Base-by-base conservation (phyloP, 2,888 invertebrate species). In the Melieria crassipennis region DNA sequence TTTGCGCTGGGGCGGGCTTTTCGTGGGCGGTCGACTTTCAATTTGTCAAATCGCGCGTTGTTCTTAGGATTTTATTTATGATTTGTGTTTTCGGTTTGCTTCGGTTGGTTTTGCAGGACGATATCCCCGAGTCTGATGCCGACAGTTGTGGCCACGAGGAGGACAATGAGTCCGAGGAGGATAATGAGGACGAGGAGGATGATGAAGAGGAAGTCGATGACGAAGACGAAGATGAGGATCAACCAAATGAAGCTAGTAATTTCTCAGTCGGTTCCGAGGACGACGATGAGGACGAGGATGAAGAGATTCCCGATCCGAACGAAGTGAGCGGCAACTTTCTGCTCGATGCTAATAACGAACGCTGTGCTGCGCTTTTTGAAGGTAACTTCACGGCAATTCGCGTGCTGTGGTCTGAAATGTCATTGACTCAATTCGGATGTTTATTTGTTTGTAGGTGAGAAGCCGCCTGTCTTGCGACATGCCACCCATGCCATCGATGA, bases 401-500 rank as follows among this genome's bases (percentile, higher is more conserved):
- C 16, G 57, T 66, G 56, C 13, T 52, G 7, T 63, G 62, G 16
- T 56, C 47, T 42, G 13, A 11, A n/a, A 11, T 11, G 43, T 47
- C 11, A 13, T 62, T 62, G 45, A 30, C 30, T 30, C 30, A 30
- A 30, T 30, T 2, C 30, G 30, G 30, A 13, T 30, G 7, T 48
- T 63, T 70, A 56, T 68, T 56, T 57, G 74, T 30, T 50, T 82
- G 87, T 85, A 42, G 85, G 85, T 75, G 87, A 87, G 75, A 87
- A 87, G 78, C 83, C 86, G 42, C 87, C 87, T 45, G 87, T 86
- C 65, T 79, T 87, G 72, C 83, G 87, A 61, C 87, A 86, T 79
- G 87, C 87, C 71, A 87, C 96, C 82, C 96, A 96, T 89, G 97
- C 98, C 78, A 91, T 98, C 83, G 97, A 98, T 89, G 97, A 98